Conservation (phyloP, 2,888 invertebrate species). For the Patella pellucida region DNA sequence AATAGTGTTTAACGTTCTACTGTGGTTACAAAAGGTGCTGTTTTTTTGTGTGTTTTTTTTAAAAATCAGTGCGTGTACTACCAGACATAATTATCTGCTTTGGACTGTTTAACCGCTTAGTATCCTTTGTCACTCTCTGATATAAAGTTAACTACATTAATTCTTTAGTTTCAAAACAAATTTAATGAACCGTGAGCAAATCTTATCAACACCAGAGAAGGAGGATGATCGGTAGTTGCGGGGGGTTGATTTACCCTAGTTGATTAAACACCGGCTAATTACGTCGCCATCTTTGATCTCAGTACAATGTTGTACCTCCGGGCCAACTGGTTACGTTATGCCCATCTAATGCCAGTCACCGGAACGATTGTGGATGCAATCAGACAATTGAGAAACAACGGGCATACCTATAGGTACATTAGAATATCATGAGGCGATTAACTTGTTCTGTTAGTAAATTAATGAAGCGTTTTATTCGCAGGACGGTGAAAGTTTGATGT, state of each 20-base stretch:
- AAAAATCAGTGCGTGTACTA: no score
- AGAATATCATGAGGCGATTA: neutral
- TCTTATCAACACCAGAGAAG: neutral
- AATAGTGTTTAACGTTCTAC: no score
- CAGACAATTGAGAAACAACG: neutral
- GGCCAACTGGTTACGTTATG: neutral
- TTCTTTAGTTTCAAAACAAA: neutral
- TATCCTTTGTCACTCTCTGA: neutral
- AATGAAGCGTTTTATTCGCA: neutral
- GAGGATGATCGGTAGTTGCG: neutral
- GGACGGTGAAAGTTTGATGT: no score
- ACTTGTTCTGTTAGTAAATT: neutral
- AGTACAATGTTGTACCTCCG: neutral
- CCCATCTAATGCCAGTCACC: neutral
- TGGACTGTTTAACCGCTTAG: constrained; percentile 1
- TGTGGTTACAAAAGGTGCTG: no score
- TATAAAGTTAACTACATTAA: neutral
- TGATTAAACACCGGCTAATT: constrained; percentile 9
- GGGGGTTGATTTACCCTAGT: neutral
- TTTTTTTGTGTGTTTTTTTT: no score
- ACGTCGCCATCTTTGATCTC: neutral
- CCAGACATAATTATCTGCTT: no score
- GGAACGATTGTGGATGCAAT: neutral
- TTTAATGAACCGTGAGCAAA: constrained; percentile 2
- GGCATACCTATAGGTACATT: neutral